Percentiles rank a stretch among this genome's conserved stretches.
These are phyloP conservation scores for Trisateles emortualis DNA, from an alignment of 2,888 invertebrate species.

Conservation along the genomic window DNA sequence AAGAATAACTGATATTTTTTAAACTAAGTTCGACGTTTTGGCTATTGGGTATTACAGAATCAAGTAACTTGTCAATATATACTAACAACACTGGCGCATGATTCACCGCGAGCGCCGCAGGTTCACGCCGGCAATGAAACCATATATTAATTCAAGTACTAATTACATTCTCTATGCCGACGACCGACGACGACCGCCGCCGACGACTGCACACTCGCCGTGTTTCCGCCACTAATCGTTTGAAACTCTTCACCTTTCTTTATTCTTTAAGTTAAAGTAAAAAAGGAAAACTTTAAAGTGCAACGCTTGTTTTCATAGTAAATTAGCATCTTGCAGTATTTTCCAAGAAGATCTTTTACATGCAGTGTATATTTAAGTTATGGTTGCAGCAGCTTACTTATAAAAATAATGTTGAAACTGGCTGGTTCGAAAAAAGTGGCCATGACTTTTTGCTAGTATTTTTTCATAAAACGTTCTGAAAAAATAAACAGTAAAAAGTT, in stretches of 20 bases:
- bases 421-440: no score
- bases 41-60: no score
- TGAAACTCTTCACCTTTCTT: background rate
- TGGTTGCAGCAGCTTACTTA: no score
- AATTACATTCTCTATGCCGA: constrained; percentile 60
- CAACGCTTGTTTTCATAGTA: background rate
- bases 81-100: constrained; percentile 63
- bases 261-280: background rate
- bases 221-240: constrained; percentile 18
- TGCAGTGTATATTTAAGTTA: no score
- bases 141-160: constrained; percentile 74
- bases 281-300: background rate
- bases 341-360: background rate
- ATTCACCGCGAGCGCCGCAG: constrained; percentile 68
- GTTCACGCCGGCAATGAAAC: constrained; percentile 64
- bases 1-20: no score
- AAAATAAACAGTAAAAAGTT: no score
- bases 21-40: no score
- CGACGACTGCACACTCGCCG: constrained; percentile 6
- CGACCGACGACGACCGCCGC: constrained; percentile 33
- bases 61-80: background rate
- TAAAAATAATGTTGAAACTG: no score
- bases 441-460: no score
- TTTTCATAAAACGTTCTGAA: no score
- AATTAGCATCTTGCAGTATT: background rate